Evolutionary conservation across 2,888 invertebrate species (phyloP), one percentile per base, ranked within the genome.

Genomic region (Alentia gelatinosa): DNA sequence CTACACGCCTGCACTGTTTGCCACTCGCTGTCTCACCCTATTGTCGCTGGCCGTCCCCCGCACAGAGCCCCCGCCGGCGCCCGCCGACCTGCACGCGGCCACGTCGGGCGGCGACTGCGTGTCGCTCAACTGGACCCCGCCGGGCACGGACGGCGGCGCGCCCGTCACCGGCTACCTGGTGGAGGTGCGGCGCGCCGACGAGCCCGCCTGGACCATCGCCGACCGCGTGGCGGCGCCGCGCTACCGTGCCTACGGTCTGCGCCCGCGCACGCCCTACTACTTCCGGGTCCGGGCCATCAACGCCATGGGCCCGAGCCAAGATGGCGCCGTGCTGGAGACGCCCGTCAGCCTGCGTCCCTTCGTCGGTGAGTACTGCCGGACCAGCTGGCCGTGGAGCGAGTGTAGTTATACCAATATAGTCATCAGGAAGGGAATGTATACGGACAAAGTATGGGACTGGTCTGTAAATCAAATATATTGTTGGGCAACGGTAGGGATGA

Each of bases 251-350:
- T 37, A 68, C 15, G 90, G 89, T 15, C 84, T 91, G 42, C n/a
- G 42, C 5, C 88, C 91, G 3, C 91, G 91, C 3, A 47, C 56
- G 40, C 74, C 90, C 19, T 98, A 98, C 95, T 97, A 98, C 95
- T 98, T 98, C 96, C 97, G 98, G 91, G 97, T 98, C 7, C 98
- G 98, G 0, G 98, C 98, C 0, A 97, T 98, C 90, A 98, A 98
- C 96, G 97, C 98, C 93, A 98, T 98, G 95, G 98, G 98, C 3
- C 33, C 84, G 3, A 92, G 93, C 47, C 91, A 92, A 37, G 88
- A 94, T 86, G 97, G 97, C 90, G 98, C 98, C 37, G 96, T 97
- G 93, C 98, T 98, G 47, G 96, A 97, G 94, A 98, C 98, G 23
- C 97, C 98, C 9, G 97, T 98, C 7, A 97, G 90, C 19, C 26